A percentile compares a stretch with the other conserved stretches of the same genome.
phyloP scores from a whole-genome alignment of 2,888 invertebrate genomes.

The Brachypalpus laphriformis region DNA sequence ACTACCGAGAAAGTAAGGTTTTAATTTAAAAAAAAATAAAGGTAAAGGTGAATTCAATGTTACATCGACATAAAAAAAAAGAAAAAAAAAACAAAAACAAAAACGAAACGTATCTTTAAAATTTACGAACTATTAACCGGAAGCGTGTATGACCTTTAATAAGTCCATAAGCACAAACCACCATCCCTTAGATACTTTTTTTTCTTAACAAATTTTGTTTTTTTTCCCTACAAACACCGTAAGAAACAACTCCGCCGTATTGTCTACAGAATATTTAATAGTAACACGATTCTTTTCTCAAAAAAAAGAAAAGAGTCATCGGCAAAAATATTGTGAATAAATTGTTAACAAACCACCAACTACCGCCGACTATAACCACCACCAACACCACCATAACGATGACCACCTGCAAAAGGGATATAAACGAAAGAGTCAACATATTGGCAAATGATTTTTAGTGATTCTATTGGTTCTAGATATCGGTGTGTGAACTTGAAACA shows the following conservation, averaged over 20 bases:
- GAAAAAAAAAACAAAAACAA: background rate
- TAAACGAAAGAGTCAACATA: slow-evolving; percentile 33
- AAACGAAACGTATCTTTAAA: no score
- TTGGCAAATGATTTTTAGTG: slow-evolving; percentile 1
- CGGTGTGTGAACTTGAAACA: background rate
- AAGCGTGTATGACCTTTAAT: slow-evolving; percentile 5
- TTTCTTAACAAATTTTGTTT: background rate
- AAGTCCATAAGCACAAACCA: background rate
- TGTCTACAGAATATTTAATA: slow-evolving; percentile 18
- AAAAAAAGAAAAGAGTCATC: slow-evolving; percentile 13
- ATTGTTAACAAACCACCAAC: slow-evolving; percentile 13
- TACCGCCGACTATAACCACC: background rate
- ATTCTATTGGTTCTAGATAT: slow-evolving; percentile 27
- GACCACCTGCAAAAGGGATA: slow-evolving; percentile 22
- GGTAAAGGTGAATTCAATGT: slow-evolving; percentile 12
- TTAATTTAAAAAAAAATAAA: background rate
- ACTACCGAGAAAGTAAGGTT: slow-evolving; percentile 26
- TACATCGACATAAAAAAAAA: background rate
- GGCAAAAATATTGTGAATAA: slow-evolving; percentile 36
- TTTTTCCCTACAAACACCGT: background rate
- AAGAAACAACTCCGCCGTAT: slow-evolving; percentile 18
- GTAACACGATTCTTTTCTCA: slow-evolving; percentile 5
- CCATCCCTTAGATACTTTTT: background rate
- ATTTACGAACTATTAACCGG: background rate
- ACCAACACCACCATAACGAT: background rate